Conservation (phyloP, 2,797 vertebrate species). For the Percopsis omiscomaycus region DNA sequence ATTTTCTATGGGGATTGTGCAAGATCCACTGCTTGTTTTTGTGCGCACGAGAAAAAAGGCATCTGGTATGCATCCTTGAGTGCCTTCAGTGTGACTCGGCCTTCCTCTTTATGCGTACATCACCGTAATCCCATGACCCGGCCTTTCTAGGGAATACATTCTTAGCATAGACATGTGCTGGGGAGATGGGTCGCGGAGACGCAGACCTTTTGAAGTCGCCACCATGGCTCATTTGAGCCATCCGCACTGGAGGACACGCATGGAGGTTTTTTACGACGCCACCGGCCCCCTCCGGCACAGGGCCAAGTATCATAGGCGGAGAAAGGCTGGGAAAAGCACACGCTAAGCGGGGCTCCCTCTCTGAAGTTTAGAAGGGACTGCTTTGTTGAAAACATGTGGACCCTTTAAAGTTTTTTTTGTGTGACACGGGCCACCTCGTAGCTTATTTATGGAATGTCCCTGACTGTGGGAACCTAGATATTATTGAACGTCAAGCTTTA, state of each 20-base stretch:
- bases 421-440: slow-evolving; percentile 24
- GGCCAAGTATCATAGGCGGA: slow-evolving; percentile 18
- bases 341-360: slow-evolving; percentile 7
- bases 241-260: slow-evolving; percentile 45
- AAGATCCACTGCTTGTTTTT: too few species aligned
- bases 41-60: background rate
- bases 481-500: background rate
- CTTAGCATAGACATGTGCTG: slow-evolving; percentile 35
- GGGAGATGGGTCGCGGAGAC: slow-evolving; percentile 1
- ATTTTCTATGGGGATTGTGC: background rate
- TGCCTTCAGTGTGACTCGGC: slow-evolving; percentile 15
- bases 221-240: slow-evolving; percentile 64
- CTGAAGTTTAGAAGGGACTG: slow-evolving; percentile 18
- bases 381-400: slow-evolving; percentile 36
- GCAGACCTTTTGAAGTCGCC: slow-evolving; percentile 56
- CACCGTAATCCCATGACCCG: slow-evolving; percentile 30
- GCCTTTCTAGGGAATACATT: slow-evolving; percentile 36
- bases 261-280: slow-evolving; percentile 58
- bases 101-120: slow-evolving; percentile 13
- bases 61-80: slow-evolving; percentile 2
- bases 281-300: slow-evolving; percentile 35
- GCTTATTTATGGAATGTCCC: slow-evolving; percentile 4
- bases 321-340: slow-evolving; percentile 17
- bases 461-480: slow-evolving; percentile 16
- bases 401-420: slow-evolving; percentile 23